Evolutionary conservation across 2,797 vertebrate species (phyloP).

Genomic region (Mormyrus hasselquistii): DNA sequence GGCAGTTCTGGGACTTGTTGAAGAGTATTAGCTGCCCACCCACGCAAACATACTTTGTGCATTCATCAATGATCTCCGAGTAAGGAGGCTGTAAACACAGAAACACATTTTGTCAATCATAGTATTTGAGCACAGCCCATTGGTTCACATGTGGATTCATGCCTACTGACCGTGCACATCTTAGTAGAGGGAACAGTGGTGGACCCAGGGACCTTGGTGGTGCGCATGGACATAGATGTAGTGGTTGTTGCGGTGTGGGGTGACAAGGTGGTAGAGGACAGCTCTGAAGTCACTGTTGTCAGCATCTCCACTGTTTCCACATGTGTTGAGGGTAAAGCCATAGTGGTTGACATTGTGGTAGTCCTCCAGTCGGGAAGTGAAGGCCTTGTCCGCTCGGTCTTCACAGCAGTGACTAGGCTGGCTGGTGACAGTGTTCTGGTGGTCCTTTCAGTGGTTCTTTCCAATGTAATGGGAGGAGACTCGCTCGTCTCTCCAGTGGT

Average conservation of each 20-base stretch:
- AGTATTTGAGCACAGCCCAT: neutral
- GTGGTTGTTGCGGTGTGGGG: constrained; percentile 13
- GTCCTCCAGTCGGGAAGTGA: constrained; percentile 14
- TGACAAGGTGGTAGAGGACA: constrained; percentile 16
- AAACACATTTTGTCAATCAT: neutral
- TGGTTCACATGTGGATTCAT: neutral
- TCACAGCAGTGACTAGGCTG: constrained; percentile 28
- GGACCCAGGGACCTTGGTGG: constrained; percentile 31
- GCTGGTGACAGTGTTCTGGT: constrained; percentile 25
- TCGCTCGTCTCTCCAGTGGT: constrained; percentile 2
- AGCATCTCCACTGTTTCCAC: neutral
- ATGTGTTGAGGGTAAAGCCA: neutral
- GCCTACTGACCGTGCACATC: constrained; percentile 58
- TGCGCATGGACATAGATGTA: neutral
- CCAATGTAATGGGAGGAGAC: constrained; percentile 9
- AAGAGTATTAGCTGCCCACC: constrained; percentile 81
- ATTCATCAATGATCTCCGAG: constrained; percentile 75
- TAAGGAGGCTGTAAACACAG: constrained; percentile 59
- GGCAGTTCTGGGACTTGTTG: constrained; percentile 88
- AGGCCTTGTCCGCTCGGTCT: constrained; percentile 12
- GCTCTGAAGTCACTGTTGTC: constrained; percentile 19
- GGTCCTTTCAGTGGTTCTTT: constrained; percentile 18
- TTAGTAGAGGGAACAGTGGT: constrained; percentile 39
- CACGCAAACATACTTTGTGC: constrained; percentile 85
- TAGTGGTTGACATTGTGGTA: constrained; percentile 25